phyloP scores from a whole-genome alignment of 2,797 vertebrate genomes.

The Myotis pilosus region DNA sequence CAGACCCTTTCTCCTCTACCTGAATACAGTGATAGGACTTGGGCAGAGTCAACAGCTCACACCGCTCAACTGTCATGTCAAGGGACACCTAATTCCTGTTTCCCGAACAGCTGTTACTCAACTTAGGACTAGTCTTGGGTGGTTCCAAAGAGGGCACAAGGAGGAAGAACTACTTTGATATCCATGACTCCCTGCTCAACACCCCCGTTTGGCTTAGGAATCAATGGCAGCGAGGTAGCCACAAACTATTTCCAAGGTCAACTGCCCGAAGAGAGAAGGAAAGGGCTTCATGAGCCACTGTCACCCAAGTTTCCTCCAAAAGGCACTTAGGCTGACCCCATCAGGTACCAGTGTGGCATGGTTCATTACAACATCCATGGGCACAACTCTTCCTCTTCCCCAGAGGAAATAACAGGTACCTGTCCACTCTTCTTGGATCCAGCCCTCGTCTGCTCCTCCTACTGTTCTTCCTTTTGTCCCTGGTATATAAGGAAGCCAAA shows the following conservation, averaged over 20 bases:
- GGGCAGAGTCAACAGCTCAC: neutral
- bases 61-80: neutral
- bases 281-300: conserved; percentile 20
- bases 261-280: conserved; percentile 29
- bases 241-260: conserved; percentile 42
- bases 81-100: neutral
- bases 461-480: conserved; percentile 14
- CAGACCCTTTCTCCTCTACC: conserved; percentile 32
- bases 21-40: conserved; percentile 58
- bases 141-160: conserved; percentile 32
- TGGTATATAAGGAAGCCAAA: conserved; percentile 56
- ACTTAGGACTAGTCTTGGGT: neutral
- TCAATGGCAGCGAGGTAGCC: conserved; percentile 74
- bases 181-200: conserved; percentile 41
- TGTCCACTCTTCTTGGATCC: conserved; percentile 29
- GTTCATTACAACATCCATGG: neutral
- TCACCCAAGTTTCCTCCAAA: conserved; percentile 61
- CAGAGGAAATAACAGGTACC: conserved; percentile 6
- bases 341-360: conserved; percentile 21
- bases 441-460: conserved; percentile 29
- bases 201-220: conserved; percentile 32
- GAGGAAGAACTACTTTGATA: conserved; percentile 13
- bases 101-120: conserved; percentile 31
- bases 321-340: conserved; percentile 72
- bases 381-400: conserved; percentile 47